Percentiles rank a stretch among this genome's conserved stretches.
phyloP scores from a whole-genome alignment of 2,113 vertebrate species.

The Lampris incognitus region DNA sequence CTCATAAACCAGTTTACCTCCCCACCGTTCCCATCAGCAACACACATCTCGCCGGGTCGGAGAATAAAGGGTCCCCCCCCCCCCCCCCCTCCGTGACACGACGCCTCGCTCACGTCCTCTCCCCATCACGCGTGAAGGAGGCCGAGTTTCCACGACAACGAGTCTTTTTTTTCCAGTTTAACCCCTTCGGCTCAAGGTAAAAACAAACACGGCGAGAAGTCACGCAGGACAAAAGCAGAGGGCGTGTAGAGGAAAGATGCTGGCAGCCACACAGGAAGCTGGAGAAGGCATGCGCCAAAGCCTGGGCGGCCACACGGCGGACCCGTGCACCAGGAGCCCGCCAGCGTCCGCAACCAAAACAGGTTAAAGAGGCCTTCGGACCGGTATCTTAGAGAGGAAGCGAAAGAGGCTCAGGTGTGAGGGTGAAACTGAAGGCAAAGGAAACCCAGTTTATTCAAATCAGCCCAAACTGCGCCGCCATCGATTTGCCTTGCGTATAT shows the following conservation, averaged over 20 bases:
- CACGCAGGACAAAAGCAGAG: not conserved
- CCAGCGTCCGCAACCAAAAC: not conserved
- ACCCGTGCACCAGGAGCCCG: no score
- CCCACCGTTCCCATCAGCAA: constrained; percentile 21
- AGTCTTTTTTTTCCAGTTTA: not conserved
- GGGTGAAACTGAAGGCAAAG: not conserved
- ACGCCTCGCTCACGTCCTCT: constrained; percentile 9
- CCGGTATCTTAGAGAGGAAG: not conserved
- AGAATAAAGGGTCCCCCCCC: not conserved
- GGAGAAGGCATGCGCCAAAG: constrained; percentile 42
- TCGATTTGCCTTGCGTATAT: not conserved
- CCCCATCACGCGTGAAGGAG: constrained; percentile 15
- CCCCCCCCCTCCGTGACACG: constrained; percentile 28
- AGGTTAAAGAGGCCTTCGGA: not conserved
- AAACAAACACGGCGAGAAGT: constrained; percentile 4
- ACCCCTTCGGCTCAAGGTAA: constrained; percentile 13
- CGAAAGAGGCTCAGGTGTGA: not conserved
- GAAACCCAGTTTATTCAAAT: not conserved
- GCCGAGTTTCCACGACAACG: constrained; percentile 40
- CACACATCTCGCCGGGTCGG: not conserved
- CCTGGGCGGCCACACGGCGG: not conserved
- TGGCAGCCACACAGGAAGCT: not conserved
- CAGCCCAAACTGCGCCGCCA: not conserved
- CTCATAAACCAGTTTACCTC: constrained; percentile 10
- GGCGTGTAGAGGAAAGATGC: not conserved